Evolutionary conservation across 2,888 invertebrate species (phyloP).

Genomic region (Teleiodes luculella): DNA sequence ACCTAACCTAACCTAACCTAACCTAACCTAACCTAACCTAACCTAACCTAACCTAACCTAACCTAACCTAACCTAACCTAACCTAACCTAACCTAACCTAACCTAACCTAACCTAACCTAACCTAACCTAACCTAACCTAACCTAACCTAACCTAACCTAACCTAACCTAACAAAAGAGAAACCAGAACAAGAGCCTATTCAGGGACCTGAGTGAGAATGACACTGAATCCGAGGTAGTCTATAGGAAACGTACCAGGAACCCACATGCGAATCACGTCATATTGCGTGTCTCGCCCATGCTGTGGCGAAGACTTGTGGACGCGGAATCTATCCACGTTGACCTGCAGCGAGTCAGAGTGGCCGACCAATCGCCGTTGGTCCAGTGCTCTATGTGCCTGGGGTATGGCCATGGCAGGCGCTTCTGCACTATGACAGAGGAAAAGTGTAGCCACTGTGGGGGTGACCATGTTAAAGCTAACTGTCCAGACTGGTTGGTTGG

Average conservation of each 20-base stretch:
- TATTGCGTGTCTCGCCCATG: background rate
- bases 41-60: too few species aligned
- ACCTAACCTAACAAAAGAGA: too few species aligned
- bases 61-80: too few species aligned
- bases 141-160: too few species aligned
- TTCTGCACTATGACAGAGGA: background rate
- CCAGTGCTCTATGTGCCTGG: slow-evolving; percentile 13
- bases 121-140: too few species aligned
- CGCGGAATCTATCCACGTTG: background rate
- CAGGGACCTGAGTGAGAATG: too few species aligned
- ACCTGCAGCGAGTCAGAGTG: slow-evolving; percentile 8
- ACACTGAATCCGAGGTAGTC: too few species aligned
- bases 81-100: too few species aligned
- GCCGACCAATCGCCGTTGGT: slow-evolving; percentile 12
- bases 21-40: too few species aligned
- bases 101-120: too few species aligned
- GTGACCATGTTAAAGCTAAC: background rate
- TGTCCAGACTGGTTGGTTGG: background rate
- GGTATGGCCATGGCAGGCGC: background rate
- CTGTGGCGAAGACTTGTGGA: background rate
- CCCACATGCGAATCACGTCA: background rate
- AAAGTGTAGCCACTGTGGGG: slow-evolving; percentile 15
- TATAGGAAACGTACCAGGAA: slow-evolving; percentile 10
- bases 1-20: too few species aligned
- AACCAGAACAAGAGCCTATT: too few species aligned